phyloP scores from a whole-genome alignment of 2,113 vertebrate species.

The Sprattus sprattus region DNA sequence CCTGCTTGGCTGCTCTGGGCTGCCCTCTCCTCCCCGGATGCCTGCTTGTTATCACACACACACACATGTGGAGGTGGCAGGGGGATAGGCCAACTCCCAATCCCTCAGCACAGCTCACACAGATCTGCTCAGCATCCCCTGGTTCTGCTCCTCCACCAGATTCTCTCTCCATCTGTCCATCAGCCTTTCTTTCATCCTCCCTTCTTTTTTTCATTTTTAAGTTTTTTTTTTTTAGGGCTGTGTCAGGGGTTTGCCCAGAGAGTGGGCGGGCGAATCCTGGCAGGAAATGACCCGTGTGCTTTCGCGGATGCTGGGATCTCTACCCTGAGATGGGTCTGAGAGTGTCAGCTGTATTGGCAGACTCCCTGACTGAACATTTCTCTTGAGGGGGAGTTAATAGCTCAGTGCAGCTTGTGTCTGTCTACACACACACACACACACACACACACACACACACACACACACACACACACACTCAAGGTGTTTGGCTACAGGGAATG shows the following conservation, averaged over 20 bases:
- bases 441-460: too few species aligned
- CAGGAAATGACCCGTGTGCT: too few species aligned
- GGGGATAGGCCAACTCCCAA: background rate
- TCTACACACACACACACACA: too few species aligned
- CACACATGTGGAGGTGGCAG: background rate
- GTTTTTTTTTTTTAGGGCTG: slow-evolving; percentile 63
- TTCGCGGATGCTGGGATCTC: too few species aligned
- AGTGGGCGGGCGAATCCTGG: too few species aligned
- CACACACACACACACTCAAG: background rate
- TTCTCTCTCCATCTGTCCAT: background rate
- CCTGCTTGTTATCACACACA: background rate
- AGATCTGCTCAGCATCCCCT: background rate
- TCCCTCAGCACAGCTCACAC: too few species aligned
- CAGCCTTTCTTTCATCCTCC: background rate
- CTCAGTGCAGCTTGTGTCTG: background rate
- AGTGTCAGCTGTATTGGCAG: too few species aligned
- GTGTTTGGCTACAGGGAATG: background rate
- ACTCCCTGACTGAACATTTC: too few species aligned
- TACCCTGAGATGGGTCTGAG: too few species aligned
- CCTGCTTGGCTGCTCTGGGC: background rate
- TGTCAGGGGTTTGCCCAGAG: slow-evolving; percentile 26
- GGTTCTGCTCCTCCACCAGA: background rate
- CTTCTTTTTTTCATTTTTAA: slow-evolving; percentile 11
- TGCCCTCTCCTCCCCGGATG: background rate
- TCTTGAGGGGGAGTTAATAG: background rate